Evolutionary conservation across 35 echinoderm and acorn worm species (phyloP), one percentile per base, ranked within the genome.

Genomic region (Diadema setosum): DNA sequence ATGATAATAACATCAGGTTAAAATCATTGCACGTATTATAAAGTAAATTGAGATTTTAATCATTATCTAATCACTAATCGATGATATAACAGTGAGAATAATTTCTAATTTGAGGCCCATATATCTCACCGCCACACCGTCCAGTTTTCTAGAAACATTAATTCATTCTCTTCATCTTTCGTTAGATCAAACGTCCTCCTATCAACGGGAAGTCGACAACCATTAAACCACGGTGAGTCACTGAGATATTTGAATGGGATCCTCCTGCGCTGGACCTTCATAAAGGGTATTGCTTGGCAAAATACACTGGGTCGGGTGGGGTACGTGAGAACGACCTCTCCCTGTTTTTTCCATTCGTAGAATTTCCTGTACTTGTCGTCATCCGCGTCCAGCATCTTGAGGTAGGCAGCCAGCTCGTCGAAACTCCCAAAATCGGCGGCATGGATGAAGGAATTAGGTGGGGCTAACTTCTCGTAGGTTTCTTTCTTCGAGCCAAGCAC

Each of bases 391-490:
- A 95, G 33, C 5, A 82, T 24, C 12, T 59, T 55, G 4, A 95
- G 55, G 65, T 88, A 95, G 4, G 70, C 45, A 2, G 85, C 93
- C 16, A 95, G 41, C 12, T 82, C 58, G 18, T 43, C 61, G 11
- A 88, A 29, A 18, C 73, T 82, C 2, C 46, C 15, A 49, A 91
- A 95, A 43, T 95, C 93, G 50, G 45, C 76, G 21, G 88, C 65
- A 58, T 95, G 93, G 15, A 95, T 91, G 42, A 83, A 95, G 4
- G 93, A 95, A 84, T 92, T 70, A 21, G 55, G 59, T 26, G 93
- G 93, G 8, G 89, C 93, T 27, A 83, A 45, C 34, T 42, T 67
- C 20, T 95, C 84, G 52, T 87, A 84, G 39, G 90, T 75, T 39
- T 69, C 44, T 58, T 74, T 91, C 16, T 58, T 21, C 43, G 93